phyloP scores from a whole-genome alignment of 2,888 invertebrate species.

The Parnassius mnemosyne region DNA sequence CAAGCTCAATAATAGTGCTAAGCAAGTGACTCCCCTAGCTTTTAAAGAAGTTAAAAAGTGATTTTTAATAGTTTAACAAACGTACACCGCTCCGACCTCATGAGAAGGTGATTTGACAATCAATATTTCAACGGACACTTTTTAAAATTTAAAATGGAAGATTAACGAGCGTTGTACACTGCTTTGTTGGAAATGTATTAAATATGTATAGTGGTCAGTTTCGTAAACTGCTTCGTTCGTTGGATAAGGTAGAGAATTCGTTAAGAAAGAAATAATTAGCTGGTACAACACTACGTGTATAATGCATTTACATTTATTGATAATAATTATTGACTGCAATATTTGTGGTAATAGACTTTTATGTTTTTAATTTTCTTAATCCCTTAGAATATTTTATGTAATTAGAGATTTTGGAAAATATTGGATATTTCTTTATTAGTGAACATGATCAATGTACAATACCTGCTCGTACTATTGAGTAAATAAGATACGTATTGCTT shows the following conservation, averaged over 20 bases:
- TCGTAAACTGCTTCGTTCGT: slow-evolving; percentile 16
- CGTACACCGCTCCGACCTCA: slow-evolving; percentile 55
- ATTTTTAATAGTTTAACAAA: slow-evolving; percentile 46
- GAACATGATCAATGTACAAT: slow-evolving; percentile 53
- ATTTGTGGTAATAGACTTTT: slow-evolving; percentile 10
- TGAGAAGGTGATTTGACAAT: slow-evolving; percentile 74
- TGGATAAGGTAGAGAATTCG: slow-evolving; percentile 54
- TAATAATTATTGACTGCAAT: slow-evolving; percentile 15
- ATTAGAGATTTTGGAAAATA: slow-evolving; percentile 3
- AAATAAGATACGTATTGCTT: slow-evolving; percentile 56
- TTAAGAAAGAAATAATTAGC: slow-evolving; percentile 58
- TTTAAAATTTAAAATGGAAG: slow-evolving; percentile 50
- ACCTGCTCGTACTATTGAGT: slow-evolving; percentile 54
- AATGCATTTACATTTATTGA: slow-evolving; percentile 34
- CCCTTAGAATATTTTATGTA: slow-evolving; percentile 3
- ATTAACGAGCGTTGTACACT: slow-evolving; percentile 64
- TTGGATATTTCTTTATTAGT: slow-evolving; percentile 31
- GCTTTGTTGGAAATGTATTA: slow-evolving; percentile 65
- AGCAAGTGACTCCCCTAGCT: slow-evolving; percentile 50
- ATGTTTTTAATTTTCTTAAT: slow-evolving; percentile 24
- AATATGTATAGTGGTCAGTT: slow-evolving; percentile 57
- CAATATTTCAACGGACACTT: slow-evolving; percentile 61
- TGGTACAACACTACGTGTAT: slow-evolving; percentile 32
- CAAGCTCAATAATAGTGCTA: slow-evolving; percentile 44
- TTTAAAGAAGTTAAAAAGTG: slow-evolving; percentile 52